phyloP scores from a whole-genome alignment of 1,140 invertebrate species.

The Pollicipes pollicipes region DNA sequence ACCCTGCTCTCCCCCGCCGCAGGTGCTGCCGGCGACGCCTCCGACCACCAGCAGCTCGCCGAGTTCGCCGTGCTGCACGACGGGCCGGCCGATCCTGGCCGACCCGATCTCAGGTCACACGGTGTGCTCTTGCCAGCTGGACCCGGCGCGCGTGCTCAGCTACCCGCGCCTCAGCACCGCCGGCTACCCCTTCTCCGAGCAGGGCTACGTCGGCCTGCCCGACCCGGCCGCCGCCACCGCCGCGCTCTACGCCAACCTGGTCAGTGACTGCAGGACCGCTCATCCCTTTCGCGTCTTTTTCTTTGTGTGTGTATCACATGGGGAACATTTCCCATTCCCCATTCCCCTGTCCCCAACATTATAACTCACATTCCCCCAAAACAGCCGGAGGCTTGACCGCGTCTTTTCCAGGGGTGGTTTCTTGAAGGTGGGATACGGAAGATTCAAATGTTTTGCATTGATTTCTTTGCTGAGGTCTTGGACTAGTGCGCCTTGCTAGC shows the following conservation, averaged over 20 bases:
- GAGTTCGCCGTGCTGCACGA: conserved; percentile 26
- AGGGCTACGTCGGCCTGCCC: conserved; percentile 15
- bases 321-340: too few relatives aligned
- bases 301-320: too few relatives aligned
- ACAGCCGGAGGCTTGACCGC: too few relatives aligned
- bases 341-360: too few relatives aligned
- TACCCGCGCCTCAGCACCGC: conserved; percentile 27
- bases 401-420: too few relatives aligned
- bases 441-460: too few relatives aligned
- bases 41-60: not conserved
- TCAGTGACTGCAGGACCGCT: too few relatives aligned
- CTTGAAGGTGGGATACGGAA: too few relatives aligned
- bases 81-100: conserved; percentile 29
- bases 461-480: too few relatives aligned
- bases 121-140: conserved; percentile 32
- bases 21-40: not conserved
- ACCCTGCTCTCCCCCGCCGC: not conserved
- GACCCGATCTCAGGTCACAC: conserved; percentile 32
- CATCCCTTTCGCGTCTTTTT: too few relatives aligned
- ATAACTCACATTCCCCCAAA: too few relatives aligned
- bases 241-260: not conserved
- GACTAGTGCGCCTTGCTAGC: too few relatives aligned
- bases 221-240: not conserved
- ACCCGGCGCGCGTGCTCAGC: conserved; percentile 24
- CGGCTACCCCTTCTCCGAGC: conserved; percentile 20